Percentiles rank a stretch among this genome's conserved stretches.
Conservation (phyloP, 1,140 invertebrate species). For the Orchesella cincta region DNA sequence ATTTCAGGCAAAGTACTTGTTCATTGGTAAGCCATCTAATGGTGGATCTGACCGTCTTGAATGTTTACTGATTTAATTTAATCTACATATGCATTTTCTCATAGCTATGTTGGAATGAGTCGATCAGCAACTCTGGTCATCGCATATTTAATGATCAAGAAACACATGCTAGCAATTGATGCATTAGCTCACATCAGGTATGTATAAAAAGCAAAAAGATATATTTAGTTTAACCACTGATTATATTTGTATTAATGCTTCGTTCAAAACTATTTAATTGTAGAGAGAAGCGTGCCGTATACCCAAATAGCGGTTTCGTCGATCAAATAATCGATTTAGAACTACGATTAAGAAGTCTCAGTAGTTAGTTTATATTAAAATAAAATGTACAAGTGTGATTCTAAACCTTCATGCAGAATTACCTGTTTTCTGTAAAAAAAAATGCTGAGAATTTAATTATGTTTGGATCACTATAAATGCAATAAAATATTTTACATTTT, state of each 20-base stretch:
- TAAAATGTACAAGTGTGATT: too few relatives aligned
- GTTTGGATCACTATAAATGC: too few relatives aligned
- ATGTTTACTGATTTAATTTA: background rate
- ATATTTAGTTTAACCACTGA: background rate
- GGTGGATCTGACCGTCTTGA: background rate
- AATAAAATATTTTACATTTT: too few relatives aligned
- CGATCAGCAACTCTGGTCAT: conserved; percentile 57
- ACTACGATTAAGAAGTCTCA: background rate
- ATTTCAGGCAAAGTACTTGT: conserved; percentile 58
- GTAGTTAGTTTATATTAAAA: too few relatives aligned
- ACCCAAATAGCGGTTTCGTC: background rate
- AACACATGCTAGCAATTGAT: conserved; percentile 55
- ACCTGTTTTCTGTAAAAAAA: too few relatives aligned
- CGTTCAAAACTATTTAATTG: background rate
- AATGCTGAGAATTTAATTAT: too few relatives aligned
- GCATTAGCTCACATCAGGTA: conserved; percentile 54
- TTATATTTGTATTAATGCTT: background rate
- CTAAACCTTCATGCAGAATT: too few relatives aligned
- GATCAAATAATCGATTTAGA: background rate
- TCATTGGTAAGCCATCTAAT: conserved; percentile 52
- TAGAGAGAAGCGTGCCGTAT: background rate
- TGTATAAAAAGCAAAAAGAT: background rate
- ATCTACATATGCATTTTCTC: background rate
- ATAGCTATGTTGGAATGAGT: conserved; percentile 54
- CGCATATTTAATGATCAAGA: conserved; percentile 58